phyloP scores from a whole-genome alignment of 2,113 vertebrate genomes.

The Paralichthys olivaceus region DNA sequence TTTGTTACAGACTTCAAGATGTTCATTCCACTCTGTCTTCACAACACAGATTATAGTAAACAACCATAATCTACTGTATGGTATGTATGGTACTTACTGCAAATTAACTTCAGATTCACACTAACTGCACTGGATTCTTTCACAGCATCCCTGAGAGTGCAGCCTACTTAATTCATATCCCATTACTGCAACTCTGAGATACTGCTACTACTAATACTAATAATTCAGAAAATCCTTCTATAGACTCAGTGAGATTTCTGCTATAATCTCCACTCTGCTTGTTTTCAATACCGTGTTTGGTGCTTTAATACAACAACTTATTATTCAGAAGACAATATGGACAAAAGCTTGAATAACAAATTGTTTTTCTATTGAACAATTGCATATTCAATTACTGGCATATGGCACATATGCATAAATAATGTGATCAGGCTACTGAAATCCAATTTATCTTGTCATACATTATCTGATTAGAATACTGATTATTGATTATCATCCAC shows the following conservation, averaged over 20 bases:
- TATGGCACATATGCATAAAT: constrained; percentile 1
- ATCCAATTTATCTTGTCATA: not conserved
- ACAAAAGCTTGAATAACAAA: not conserved
- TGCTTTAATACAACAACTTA: not conserved
- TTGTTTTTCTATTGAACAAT: not conserved
- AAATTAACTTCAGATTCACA: not conserved
- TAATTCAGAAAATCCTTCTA: not conserved
- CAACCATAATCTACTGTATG: not conserved
- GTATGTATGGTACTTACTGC: not conserved
- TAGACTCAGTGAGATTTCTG: not conserved
- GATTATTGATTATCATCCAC: not conserved
- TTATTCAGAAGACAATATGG: not conserved
- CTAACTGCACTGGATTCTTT: not conserved
- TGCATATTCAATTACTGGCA: not conserved
- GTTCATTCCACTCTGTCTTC: not conserved
- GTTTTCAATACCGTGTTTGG: not conserved
- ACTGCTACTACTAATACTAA: not conserved
- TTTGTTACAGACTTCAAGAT: not conserved
- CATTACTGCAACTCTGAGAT: not conserved
- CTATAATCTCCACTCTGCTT: not conserved
- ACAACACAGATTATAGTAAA: not conserved
- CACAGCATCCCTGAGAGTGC: not conserved
- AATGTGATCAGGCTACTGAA: not conserved
- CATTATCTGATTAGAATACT: not conserved
- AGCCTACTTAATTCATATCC: not conserved